Base-by-base conservation (phyloP, 2,888 invertebrate species). In the Tachystola acroxantha region DNA sequence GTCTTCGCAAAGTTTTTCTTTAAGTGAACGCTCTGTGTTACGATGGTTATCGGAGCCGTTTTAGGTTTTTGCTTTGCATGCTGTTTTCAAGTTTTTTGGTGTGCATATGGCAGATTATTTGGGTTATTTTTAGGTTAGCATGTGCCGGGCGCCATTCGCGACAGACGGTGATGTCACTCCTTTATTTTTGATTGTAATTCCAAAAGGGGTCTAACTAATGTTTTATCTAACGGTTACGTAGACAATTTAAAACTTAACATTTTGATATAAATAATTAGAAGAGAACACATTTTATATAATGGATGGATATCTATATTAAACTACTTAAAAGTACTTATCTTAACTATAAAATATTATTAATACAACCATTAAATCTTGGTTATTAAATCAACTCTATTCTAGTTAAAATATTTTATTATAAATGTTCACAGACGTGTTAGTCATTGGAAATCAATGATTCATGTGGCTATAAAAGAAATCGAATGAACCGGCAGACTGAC, bases 121-220 rank as follows among this genome's bases (percentile, higher is more conserved):
- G 48, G 60, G 78, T 73, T 81, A 84, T 82, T 85, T 81, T 76
- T 68, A 68, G 72, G 59, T 69, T 70, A 64, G 80, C 81, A 80
- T 81, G 78, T 82, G 82, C 78, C 59, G 44, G 42, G 56, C 65
- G 62, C 64, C 73, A 69, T 74, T 74, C 62, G 77, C 74, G 66
- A 64, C 81, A 80, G 74, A 74, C 74, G 78, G 68, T 84, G 82
- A 85, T 82, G 80, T 86, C 85, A 82, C 62, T 69, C 53, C 65
- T 72, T 74, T 68, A 67, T 69, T 79, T 77, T 64, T 57, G 67
- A 69, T 71, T 65, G n/a, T 67, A 64, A 57, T 53, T 53, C 53
- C 52, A 44, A 59, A 76, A 76, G 74, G 79, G 79, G 71, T n/a
- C n/a, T n/a, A n/a, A n/a, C n/a, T 78, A 68, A 66, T 57, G 64